Conservation (phyloP, 2,888 invertebrate species). For the Cephus rjabovi region DNA sequence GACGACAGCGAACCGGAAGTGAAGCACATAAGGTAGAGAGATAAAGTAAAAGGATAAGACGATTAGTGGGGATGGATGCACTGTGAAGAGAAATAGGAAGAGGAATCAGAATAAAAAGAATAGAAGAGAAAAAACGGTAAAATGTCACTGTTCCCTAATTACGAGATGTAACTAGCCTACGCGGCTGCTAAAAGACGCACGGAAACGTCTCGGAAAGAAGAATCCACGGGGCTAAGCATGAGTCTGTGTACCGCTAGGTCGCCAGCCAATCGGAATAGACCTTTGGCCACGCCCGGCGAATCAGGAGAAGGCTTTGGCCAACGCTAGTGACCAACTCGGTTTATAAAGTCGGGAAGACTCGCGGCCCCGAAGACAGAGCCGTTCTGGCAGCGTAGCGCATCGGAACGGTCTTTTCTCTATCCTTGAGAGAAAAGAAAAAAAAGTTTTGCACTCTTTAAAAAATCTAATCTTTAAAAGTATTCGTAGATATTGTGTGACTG, state of each 20-base stretch:
- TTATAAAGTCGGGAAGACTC: constrained; percentile 64
- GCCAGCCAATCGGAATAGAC: constrained; percentile 38
- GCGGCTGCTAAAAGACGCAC: constrained; percentile 10
- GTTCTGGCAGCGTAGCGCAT: constrained; percentile 63
- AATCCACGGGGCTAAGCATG: constrained; percentile 5
- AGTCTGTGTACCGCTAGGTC: constrained; percentile 51
- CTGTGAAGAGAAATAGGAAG: neutral
- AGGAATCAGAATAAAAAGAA: constrained; percentile 2
- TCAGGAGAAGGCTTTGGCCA: constrained; percentile 41
- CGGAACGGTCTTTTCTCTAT: constrained; percentile 50
- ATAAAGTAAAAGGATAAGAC: neutral
- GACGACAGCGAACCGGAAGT: neutral
- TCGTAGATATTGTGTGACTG: neutral
- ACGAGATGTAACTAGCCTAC: constrained; percentile 48
- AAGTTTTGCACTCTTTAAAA: neutral
- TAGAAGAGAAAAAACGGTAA: constrained; percentile 51
- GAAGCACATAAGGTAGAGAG: neutral
- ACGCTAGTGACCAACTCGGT: constrained; percentile 48
- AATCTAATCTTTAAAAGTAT: constrained; percentile 5
- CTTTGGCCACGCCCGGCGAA: constrained; percentile 32
- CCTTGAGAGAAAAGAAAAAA: neutral
- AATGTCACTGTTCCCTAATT: constrained; percentile 61
- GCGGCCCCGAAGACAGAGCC: constrained; percentile 64
- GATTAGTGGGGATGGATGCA: neutral
- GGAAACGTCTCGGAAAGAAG: constrained; percentile 19